Evolutionary conservation across 35 echinoderm and acorn worm species (phyloP).

Genomic region (Stichopus chloronotus): DNA sequence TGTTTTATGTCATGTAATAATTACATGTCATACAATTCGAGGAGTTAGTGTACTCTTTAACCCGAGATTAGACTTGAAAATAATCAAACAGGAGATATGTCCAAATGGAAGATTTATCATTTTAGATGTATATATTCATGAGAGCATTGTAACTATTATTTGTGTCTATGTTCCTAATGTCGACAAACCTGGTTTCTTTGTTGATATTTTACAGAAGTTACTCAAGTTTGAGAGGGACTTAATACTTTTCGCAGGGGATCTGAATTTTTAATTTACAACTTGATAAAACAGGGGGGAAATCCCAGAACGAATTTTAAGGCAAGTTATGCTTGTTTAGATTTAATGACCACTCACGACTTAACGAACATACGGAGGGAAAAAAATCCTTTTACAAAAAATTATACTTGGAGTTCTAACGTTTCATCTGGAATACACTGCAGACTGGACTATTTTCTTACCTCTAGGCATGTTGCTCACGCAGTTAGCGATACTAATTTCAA

Average conservation of each 20-base stretch:
- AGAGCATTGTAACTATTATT: no score
- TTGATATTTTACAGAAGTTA: no score
- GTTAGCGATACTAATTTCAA: background rate
- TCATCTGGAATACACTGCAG: constrained; percentile 9
- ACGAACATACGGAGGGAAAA: background rate
- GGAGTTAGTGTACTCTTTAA: no score
- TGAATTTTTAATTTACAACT: constrained; percentile 38
- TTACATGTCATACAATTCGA: no score
- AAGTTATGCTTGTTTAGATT: background rate
- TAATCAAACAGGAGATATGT: no score
- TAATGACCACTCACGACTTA: constrained; percentile 26
- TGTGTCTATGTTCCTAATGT: no score
- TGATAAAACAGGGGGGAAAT: constrained; percentile 7
- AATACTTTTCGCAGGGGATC: background rate
- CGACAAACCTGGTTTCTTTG: no score
- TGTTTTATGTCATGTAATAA: no score
- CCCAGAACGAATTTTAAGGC: background rate
- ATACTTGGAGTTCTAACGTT: constrained; percentile 21
- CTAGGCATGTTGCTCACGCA: background rate
- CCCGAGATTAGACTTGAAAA: no score
- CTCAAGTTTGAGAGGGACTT: background rate
- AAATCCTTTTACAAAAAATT: background rate
- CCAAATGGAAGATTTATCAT: no score
- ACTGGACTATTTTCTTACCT: constrained; percentile 18
- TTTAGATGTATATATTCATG: no score